Evolutionary conservation across 2,888 invertebrate genomes (phyloP).

Genomic region (Eucriotettix oculatus): DNA sequence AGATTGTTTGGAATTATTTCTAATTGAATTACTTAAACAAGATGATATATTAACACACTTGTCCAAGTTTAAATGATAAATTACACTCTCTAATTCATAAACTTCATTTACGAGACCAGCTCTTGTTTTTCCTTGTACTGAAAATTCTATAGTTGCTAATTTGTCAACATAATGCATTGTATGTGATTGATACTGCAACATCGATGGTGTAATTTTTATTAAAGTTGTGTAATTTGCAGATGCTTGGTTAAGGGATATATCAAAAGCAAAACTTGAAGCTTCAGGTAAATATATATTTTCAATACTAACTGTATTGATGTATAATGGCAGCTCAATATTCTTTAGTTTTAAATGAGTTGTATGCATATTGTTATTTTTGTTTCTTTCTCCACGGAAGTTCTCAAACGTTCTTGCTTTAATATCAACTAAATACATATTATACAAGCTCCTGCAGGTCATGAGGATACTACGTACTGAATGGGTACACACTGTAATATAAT

Average conservation of each 20-base stretch:
- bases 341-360: too few species aligned
- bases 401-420: not conserved
- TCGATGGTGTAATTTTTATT: too few species aligned
- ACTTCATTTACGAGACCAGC: not conserved
- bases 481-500: not conserved
- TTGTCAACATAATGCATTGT: slow-evolving; percentile 2
- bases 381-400: too few species aligned
- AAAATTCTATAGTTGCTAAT: not conserved
- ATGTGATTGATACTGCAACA: too few species aligned
- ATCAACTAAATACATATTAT: not conserved
- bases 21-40: not conserved
- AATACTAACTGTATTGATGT: too few species aligned
- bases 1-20: not conserved
- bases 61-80: not conserved
- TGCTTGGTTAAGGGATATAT: too few species aligned
- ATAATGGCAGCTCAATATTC: too few species aligned
- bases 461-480: not conserved
- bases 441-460: not conserved
- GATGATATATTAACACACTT: not conserved
- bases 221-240: too few species aligned
- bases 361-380: too few species aligned
- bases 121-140: not conserved
- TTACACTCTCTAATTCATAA: not conserved
- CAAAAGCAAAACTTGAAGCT: too few species aligned
- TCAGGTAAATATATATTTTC: too few species aligned